These are phyloP conservation scores for Cinclus mexicanus DNA, from an alignment of 2,113 vertebrate species.

Conservation along the genomic window DNA sequence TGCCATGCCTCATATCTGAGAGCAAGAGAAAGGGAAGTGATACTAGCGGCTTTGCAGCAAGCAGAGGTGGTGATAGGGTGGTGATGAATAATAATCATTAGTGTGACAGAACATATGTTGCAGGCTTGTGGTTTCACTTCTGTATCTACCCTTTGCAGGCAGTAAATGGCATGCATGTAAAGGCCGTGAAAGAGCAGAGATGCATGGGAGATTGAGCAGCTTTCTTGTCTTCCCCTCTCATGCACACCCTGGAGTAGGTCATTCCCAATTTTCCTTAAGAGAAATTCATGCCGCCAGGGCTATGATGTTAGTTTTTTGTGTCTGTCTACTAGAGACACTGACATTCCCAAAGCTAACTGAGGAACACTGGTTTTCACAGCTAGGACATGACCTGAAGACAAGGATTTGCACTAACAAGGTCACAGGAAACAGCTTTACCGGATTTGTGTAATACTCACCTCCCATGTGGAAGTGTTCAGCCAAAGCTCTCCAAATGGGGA, in stretches of 20 bases:
- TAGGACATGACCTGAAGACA: not conserved
- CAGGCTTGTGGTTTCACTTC: not conserved
- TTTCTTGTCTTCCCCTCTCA: not conserved
- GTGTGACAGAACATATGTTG: conserved; percentile 18
- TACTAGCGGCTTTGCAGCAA: not conserved
- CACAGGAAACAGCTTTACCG: not conserved
- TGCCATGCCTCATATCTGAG: not conserved
- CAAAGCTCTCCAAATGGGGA: not conserved
- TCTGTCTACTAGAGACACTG: not conserved
- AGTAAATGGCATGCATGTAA: accelerated
- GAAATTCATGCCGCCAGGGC: not conserved
- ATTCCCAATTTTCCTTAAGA: not conserved
- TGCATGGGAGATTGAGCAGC: not conserved
- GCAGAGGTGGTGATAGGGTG: not conserved
- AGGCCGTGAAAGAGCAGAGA: not conserved
- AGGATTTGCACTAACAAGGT: not conserved
- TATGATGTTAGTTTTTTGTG: not conserved
- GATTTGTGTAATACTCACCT: not conserved
- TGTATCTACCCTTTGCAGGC: not conserved
- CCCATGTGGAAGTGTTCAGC: not conserved
- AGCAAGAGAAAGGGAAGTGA: not conserved
- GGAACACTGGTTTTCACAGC: not conserved
- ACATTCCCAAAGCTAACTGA: not conserved
- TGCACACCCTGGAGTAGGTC: accelerated
- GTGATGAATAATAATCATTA: not conserved